phyloP scores from a whole-genome alignment of 2,113 vertebrate species.

The Ploceus nigricollis region DNA sequence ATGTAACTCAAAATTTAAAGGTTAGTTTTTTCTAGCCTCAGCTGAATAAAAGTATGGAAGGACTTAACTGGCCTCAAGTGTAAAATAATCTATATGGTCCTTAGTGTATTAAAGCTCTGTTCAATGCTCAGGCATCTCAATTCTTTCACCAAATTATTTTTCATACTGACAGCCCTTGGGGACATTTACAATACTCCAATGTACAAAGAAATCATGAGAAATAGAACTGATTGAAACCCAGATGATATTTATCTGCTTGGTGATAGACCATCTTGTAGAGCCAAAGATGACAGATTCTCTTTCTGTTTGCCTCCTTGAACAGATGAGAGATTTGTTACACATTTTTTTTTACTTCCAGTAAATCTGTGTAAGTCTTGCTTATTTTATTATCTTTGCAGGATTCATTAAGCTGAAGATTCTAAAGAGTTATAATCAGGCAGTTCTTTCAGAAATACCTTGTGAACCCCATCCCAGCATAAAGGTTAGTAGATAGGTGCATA shows the following conservation, averaged over 20 bases:
- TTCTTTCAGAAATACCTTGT: neutral
- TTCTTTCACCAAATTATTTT: neutral
- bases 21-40: neutral
- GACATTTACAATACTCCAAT: neutral
- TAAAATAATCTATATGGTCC: neutral
- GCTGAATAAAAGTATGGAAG: neutral
- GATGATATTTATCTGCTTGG: neutral
- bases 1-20: neutral
- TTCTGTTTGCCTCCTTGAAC: neutral
- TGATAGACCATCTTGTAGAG: neutral
- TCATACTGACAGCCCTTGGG: neutral
- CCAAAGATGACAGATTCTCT: neutral
- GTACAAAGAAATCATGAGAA: neutral
- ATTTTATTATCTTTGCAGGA: neutral
- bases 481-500: neutral
- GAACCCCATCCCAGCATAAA: neutral
- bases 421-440: neutral
- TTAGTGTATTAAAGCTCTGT: neutral
- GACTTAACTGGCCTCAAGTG: neutral
- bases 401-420: neutral
- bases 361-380: neutral
- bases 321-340: neutral
- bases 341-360: neutral
- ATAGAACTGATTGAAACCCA: neutral
- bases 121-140: neutral